Percentiles rank a stretch among this genome's conserved stretches.
Conservation (phyloP, 2,888 invertebrate genomes). For the Nephrocerus scutellatus region DNA sequence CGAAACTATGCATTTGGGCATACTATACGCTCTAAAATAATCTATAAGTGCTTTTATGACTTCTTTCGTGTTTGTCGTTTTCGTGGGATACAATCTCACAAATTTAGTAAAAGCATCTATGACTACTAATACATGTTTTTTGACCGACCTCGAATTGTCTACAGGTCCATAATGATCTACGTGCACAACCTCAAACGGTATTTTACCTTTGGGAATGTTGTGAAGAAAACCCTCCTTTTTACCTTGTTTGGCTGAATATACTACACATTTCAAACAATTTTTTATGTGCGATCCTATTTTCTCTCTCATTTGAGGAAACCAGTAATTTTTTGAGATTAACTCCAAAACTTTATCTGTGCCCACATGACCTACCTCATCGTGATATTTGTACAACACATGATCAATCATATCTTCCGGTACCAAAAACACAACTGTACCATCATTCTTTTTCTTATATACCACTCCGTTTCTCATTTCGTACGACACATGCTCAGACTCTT, state of each 20-base stretch:
- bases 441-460: too few species aligned
- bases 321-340: neutral
- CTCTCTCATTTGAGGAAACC: neutral
- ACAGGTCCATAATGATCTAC: neutral
- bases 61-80: too few species aligned
- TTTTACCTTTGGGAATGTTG: neutral
- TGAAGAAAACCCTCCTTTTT: neutral
- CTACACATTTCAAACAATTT: neutral
- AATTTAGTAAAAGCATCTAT: too few species aligned
- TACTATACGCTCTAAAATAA: too few species aligned
- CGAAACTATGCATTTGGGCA: too few species aligned
- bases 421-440: too few species aligned
- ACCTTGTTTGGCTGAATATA: neutral
- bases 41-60: too few species aligned
- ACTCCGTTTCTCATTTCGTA: too few species aligned
- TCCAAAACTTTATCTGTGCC: neutral
- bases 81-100: too few species aligned
- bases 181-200: neutral
- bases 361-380: neutral
- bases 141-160: too few species aligned
- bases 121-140: too few species aligned
- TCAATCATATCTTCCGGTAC: slow-evolving; percentile 2
- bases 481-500: neutral
- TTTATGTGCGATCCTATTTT: neutral
- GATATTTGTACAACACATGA: neutral